Base-by-base conservation (phyloP, 1,140 invertebrate genomes). In the Ostrea denselamellosa region DNA sequence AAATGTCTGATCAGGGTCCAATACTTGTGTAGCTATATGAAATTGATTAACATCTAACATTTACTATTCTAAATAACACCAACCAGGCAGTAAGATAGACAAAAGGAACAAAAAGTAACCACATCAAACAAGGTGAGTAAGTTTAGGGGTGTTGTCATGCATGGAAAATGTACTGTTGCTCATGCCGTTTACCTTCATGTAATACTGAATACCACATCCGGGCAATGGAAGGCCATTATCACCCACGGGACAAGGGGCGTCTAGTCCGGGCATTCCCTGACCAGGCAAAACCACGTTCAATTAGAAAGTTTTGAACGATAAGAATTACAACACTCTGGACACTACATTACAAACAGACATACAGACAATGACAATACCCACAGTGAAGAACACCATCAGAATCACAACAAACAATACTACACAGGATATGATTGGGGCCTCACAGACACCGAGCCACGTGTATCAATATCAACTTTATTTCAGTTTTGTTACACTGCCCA, bases 161-260 rank as follows among this genome's bases (percentile, higher is more conserved):
- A 28, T 14, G 25, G 68, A 34, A 62, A 28, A 9, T 28, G 22
- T 34, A 68, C 19, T 19, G 7, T 0, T 14, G 8, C 14, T 22
- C 68, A 77, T 77, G 68, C 68, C 8, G 9, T 14, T 77, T 77
- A 77, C 68, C 68, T 77, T 14, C 14, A 9, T 77, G 14, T 77
- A 77, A 77, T 77, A 77, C 68, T 77, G 25, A 77, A 85, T 34
- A 85, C 98, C 98, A 96, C 98, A 99, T 90, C 98, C 98, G 51
- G 98, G 97, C 91, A 99, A 95, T 87, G 98, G 98, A 91, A 99
- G 96, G 88, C 98, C 98, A 95, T 99, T 98, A 22, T 97, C 96
- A 83, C 98, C 98, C 83, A 99, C 95, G 86, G 98, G 98, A 96
- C 98, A 99, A 2, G 98, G 98, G 58, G 98, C 98, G 95, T 99